A percentile compares a stretch with the other conserved stretches of the same genome.
These are phyloP conservation scores for Python bivittatus DNA, from an alignment of 2,113 vertebrate genomes.

Conservation along the genomic window DNA sequence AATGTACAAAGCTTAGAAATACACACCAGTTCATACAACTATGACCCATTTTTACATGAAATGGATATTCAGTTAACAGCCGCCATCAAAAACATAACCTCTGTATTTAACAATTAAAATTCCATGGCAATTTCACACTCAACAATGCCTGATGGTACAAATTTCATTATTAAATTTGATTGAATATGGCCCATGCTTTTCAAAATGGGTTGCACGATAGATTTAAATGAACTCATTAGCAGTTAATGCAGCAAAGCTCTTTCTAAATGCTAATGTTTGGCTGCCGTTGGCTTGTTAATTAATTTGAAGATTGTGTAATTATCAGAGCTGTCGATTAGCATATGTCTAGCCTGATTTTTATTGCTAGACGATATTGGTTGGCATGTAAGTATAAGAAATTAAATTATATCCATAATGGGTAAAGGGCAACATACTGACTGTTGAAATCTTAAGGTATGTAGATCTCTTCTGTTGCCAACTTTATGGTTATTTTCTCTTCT, in stretches of 20 bases:
- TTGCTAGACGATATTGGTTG: slow-evolving; percentile 69
- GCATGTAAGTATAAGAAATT: slow-evolving; percentile 65
- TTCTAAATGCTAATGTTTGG: slow-evolving; percentile 83
- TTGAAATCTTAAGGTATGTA: slow-evolving; percentile 38
- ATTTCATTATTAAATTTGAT: slow-evolving; percentile 78
- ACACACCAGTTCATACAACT: not conserved
- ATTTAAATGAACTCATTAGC: slow-evolving; percentile 83
- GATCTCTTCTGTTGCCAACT: slow-evolving; percentile 22
- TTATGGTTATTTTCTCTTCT: slow-evolving; percentile 35
- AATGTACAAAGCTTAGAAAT: not conserved
- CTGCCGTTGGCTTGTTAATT: slow-evolving; percentile 82
- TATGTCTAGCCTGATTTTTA: slow-evolving; percentile 69
- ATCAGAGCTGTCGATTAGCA: slow-evolving; percentile 75
- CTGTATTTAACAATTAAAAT: slow-evolving; percentile 71
- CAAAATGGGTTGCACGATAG: slow-evolving; percentile 67
- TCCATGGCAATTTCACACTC: slow-evolving; percentile 74
- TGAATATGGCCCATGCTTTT: slow-evolving; percentile 74
- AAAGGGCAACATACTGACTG: slow-evolving; percentile 57
- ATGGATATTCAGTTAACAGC: slow-evolving; percentile 45
- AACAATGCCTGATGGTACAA: slow-evolving; percentile 71
- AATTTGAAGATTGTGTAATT: slow-evolving; percentile 82
- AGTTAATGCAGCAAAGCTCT: slow-evolving; percentile 75
- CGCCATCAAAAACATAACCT: slow-evolving; percentile 28
- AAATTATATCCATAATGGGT: slow-evolving; percentile 69
- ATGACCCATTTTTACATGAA: slow-evolving; percentile 27